These are phyloP conservation scores for Galeruca laticollis DNA, from an alignment of 2,888 invertebrate genomes.

Conservation along the genomic window DNA sequence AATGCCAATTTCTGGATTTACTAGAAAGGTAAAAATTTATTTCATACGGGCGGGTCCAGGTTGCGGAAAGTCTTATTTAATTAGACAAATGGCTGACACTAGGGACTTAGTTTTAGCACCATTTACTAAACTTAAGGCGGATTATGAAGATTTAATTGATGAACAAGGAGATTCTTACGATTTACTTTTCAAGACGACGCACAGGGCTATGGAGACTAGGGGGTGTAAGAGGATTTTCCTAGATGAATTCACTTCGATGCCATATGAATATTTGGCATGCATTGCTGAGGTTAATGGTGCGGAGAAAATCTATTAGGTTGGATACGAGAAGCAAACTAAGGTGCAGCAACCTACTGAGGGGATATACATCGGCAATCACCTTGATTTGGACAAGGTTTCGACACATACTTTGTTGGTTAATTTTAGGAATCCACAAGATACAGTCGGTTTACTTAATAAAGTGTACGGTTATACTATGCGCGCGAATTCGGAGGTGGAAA, in stretches of 20 bases:
- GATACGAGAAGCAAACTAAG: no score
- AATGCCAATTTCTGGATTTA: background rate
- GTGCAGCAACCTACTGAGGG: no score
- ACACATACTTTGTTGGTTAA: no score
- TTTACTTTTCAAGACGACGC: background rate
- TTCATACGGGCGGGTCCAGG: background rate
- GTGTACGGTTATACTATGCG: no score
- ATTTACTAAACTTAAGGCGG: background rate
- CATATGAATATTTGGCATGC: background rate
- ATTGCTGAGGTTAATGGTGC: background rate
- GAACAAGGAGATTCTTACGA: background rate
- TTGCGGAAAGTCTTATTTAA: background rate
- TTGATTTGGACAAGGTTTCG: no score
- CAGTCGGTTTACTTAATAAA: no score
- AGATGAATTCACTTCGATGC: background rate
- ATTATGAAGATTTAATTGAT: background rate
- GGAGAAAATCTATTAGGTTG: no score
- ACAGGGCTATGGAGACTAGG: background rate
- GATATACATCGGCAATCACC: no score
- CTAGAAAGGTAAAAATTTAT: background rate
- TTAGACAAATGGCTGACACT: background rate
- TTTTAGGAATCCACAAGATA: no score
- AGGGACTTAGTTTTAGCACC: background rate
- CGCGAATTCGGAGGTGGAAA: no score
- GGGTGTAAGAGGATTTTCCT: background rate